These are phyloP conservation scores for Magallana nippona DNA, from an alignment of 2,888 invertebrate species.

Conservation along the genomic window DNA sequence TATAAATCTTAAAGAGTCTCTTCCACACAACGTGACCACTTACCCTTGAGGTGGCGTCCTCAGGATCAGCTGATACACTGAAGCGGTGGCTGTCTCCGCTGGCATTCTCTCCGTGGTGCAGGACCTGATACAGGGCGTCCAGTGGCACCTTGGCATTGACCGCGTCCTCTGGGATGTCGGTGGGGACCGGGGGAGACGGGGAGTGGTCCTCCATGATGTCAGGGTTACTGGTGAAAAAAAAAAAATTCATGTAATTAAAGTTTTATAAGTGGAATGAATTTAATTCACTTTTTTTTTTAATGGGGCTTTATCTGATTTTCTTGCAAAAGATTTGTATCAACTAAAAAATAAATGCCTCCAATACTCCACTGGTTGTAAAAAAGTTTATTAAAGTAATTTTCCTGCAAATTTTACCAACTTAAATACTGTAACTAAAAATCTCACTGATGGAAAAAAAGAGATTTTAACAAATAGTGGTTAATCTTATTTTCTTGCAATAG, in stretches of 20 bases:
- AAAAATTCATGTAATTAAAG: not conserved
- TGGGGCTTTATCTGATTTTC: too few relatives aligned
- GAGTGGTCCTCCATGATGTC: slow-evolving; percentile 62
- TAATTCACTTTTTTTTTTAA: not conserved
- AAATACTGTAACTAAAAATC: too few relatives aligned
- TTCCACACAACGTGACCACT: slow-evolving; percentile 36
- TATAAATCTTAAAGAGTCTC: too few relatives aligned
- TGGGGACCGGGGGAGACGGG: slow-evolving; percentile 61
- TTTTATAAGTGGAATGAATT: too few relatives aligned
- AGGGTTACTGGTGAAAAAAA: slow-evolving; percentile 46
- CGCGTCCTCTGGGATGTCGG: slow-evolving; percentile 74
- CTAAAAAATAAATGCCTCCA: too few relatives aligned
- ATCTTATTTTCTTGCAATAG: too few relatives aligned
- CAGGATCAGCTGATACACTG: slow-evolving; percentile 75
- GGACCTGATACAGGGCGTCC: slow-evolving; percentile 71
- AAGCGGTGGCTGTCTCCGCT: slow-evolving; percentile 78
- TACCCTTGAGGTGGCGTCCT: slow-evolving; percentile 77
- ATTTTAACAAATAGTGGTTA: too few relatives aligned
- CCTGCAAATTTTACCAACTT: too few relatives aligned
- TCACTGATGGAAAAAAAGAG: too few relatives aligned
- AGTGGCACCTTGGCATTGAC: slow-evolving; percentile 71
- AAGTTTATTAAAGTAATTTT: too few relatives aligned
- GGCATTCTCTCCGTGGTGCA: slow-evolving; percentile 78
- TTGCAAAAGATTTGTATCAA: too few relatives aligned
- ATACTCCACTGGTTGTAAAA: too few relatives aligned